Base-by-base conservation (phyloP, 1,140 invertebrate genomes). In the Drosophila rufa region DNA sequence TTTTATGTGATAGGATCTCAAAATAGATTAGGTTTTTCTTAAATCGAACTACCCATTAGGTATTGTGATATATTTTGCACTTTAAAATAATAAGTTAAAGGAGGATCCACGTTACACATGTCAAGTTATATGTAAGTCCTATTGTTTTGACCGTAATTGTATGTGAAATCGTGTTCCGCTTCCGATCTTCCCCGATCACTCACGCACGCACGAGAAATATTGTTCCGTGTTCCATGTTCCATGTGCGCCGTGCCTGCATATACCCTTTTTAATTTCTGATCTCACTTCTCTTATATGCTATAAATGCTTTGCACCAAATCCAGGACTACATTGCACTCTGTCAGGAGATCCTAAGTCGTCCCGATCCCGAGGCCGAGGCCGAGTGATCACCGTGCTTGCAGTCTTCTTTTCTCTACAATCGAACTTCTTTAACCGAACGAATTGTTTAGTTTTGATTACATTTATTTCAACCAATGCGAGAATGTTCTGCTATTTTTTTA, bases 301-400 rank as follows among this genome's bases (percentile, higher is more conserved):
- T 60, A 27, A 61, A 43, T 56, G 42, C 47, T 47, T 68, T 81
- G 55, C 48, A 62, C 19, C 38, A 45, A 14, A 70, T 62, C 61
- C 64, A 92, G 91, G 91, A 92, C 77, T 92, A 92, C 69, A 92
- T 92, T 84, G 91, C 91, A 67, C 91, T 92, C 42, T 92, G 91
- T 80, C 91, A 92, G 82, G 91, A 92, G 83, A 92, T 92, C 65
- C 58, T 92, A 67, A 92, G 91, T 78, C 91, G 91, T 55, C 91
- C 91, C 45, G 91, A 92, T 84, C 91, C 91, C 30, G 91, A 92
- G 57, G 91, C 91, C 27, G 91, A 92, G 50, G 91, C 82, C 61
- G 85, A 90, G 66, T 85, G 53, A 58, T 53, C 43, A 40, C 22
- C 19, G 68, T 56, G 50, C 7, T 22, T 12, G 3, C 4, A 9